A percentile compares a stretch with the other conserved stretches of the same genome.
Evolutionary conservation across 2,888 invertebrate species (phyloP).

Genomic region (Geotrupes spiniger): DNA sequence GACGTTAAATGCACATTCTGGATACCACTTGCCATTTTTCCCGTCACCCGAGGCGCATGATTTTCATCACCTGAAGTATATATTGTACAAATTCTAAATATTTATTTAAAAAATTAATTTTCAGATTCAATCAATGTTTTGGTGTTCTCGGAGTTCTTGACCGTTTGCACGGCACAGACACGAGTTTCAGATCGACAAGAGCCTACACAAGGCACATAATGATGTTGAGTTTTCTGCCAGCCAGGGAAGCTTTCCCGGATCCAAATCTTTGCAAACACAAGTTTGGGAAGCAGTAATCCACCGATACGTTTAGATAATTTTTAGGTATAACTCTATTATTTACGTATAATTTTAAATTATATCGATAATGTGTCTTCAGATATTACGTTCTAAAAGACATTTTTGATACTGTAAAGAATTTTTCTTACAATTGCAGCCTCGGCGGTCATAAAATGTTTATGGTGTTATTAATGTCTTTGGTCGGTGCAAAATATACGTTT

Average conservation of each 20-base stretch:
- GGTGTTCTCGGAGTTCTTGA: slow-evolving; percentile 81
- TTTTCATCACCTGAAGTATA: slow-evolving; percentile 82
- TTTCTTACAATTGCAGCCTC: too few relatives aligned
- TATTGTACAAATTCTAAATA: slow-evolving; percentile 24
- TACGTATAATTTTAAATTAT: too few relatives aligned
- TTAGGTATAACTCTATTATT: too few relatives aligned
- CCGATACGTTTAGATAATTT: neutral
- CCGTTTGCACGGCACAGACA: slow-evolving; percentile 79
- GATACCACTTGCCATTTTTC: slow-evolving; percentile 82
- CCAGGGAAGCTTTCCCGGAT: slow-evolving; percentile 67
- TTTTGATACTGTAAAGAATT: too few relatives aligned
- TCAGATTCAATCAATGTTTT: slow-evolving; percentile 79
- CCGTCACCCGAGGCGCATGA: slow-evolving; percentile 85
- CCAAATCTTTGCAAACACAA: slow-evolving; percentile 48
- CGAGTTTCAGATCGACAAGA: slow-evolving; percentile 68
- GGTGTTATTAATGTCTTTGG: too few relatives aligned
- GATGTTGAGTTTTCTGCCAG: slow-evolving; percentile 65
- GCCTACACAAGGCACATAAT: slow-evolving; percentile 70
- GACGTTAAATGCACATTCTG: slow-evolving; percentile 79
- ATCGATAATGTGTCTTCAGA: slow-evolving; percentile 6
- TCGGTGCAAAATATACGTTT: too few relatives aligned
- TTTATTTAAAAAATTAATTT: slow-evolving; percentile 6
- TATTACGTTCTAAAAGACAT: too few relatives aligned
- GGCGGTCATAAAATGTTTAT: too few relatives aligned
- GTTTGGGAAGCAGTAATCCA: slow-evolving; percentile 37